These are phyloP conservation scores for Ormyrus labotus DNA, from an alignment of 2,888 invertebrate species.

Conservation along the genomic window DNA sequence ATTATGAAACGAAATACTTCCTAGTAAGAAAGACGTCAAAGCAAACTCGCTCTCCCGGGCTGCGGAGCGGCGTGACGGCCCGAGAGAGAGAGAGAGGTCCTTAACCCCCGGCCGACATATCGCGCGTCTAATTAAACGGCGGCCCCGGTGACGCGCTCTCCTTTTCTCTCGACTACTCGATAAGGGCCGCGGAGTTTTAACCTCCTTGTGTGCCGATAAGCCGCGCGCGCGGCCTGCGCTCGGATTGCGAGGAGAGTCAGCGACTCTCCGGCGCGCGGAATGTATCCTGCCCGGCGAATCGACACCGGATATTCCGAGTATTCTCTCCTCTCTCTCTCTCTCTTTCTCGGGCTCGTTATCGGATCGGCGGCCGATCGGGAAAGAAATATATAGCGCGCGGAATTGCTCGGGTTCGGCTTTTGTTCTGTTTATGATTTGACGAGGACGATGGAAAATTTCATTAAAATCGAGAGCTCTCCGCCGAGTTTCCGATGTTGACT, in stretches of 20 bases:
- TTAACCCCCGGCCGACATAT: conserved; percentile 40
- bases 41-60: too few species aligned
- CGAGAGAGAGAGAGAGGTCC: conserved; percentile 16
- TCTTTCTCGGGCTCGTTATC: background rate
- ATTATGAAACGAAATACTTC: too few species aligned
- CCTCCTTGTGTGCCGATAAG: conserved; percentile 33
- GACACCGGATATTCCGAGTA: conserved; percentile 44
- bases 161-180: conserved; percentile 37
- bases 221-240: background rate
- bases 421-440: too few species aligned
- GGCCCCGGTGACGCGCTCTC: conserved; percentile 32
- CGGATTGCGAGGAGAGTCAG: conserved; percentile 35
- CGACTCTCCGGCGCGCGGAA: conserved; percentile 30
- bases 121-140: conserved; percentile 42
- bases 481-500: background rate
- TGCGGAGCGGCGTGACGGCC: background rate
- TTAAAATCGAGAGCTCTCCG: too few species aligned
- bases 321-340: background rate
- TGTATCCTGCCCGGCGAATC: conserved; percentile 30
- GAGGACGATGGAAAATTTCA: too few species aligned
- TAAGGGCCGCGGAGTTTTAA: conserved; percentile 52
- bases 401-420: too few species aligned
- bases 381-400: background rate
- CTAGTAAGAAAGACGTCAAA: too few species aligned
- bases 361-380: background rate